Evolutionary conservation across 92 coral and sea anemone genomes (phyloP).

Genomic region (Diadumene lineata): DNA sequence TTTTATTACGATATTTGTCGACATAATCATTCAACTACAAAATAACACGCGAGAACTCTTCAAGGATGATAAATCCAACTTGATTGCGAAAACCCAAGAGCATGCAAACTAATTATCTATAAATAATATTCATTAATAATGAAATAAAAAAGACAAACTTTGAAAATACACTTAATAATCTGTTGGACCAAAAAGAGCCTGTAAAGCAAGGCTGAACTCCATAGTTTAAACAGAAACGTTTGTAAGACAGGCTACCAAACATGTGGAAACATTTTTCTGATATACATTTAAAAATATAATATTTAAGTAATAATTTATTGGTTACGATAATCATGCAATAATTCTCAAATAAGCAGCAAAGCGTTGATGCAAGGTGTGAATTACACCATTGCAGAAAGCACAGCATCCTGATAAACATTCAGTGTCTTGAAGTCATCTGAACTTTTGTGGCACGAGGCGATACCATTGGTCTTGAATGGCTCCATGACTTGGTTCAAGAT

Average conservation of each 20-base stretch:
- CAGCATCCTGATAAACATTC: slow-evolving; percentile 15
- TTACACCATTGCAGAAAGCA: slow-evolving; percentile 23
- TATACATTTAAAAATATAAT: too few relatives aligned
- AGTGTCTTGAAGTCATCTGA: slow-evolving; percentile 41
- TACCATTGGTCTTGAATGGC: slow-evolving; percentile 30
- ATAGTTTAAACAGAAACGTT: too few relatives aligned
- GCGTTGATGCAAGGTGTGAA: not conserved
- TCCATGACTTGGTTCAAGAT: slow-evolving; percentile 52
- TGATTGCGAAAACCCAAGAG: not conserved
- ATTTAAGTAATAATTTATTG: too few relatives aligned
- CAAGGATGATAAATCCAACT: not conserved
- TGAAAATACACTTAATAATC: not conserved
- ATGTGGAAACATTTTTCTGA: too few relatives aligned
- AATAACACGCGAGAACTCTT: not conserved
- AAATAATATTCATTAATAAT: not conserved
- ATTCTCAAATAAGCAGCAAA: slow-evolving; percentile 5
- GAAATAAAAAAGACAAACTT: not conserved
- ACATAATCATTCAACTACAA: not conserved
- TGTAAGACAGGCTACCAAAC: too few relatives aligned
- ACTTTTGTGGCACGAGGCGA: slow-evolving; percentile 41
- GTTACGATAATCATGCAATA: too few relatives aligned
- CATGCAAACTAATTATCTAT: not conserved
- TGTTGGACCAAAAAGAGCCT: too few relatives aligned
- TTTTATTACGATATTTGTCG: not conserved
- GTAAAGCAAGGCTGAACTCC: too few relatives aligned